phyloP scores from a whole-genome alignment of 1,140 invertebrate genomes.

The Halyomorpha halys region DNA sequence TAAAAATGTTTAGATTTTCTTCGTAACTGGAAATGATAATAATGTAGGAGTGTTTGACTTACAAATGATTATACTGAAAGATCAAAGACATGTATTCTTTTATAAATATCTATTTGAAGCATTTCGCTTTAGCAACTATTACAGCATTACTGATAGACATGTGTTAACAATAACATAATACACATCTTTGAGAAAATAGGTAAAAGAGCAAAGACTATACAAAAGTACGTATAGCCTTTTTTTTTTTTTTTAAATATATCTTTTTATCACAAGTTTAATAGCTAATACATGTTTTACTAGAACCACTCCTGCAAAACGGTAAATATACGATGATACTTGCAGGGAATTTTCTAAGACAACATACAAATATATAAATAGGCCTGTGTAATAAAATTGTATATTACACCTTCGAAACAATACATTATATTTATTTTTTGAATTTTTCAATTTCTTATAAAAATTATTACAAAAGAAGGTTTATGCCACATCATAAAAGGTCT shows the following conservation, averaged over 20 bases:
- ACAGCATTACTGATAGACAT: conserved; percentile 22
- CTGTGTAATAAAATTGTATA: conserved; percentile 20
- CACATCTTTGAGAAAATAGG: conserved; percentile 23
- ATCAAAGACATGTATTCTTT: not conserved
- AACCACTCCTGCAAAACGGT: not conserved
- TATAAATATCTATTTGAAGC: conserved; percentile 24
- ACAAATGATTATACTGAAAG: conserved; percentile 10
- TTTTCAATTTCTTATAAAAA: conserved; percentile 1
- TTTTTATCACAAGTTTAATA: conserved; percentile 21
- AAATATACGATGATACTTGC: not conserved
- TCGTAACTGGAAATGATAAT: too few species aligned
- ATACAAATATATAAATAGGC: conserved; percentile 18
- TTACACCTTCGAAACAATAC: conserved; percentile 10
- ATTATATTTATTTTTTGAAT: conserved; percentile 1
- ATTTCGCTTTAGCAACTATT: conserved; percentile 22
- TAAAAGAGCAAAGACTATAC: conserved; percentile 2
- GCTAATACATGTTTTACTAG: conserved; percentile 12
- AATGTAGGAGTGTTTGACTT: too few species aligned
- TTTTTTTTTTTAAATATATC: too few species aligned
- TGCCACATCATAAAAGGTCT: not conserved
- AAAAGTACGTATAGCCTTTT: not conserved
- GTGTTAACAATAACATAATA: conserved; percentile 21
- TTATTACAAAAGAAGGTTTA: conserved; percentile 11
- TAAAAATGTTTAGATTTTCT: too few species aligned
- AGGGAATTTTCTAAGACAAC: conserved; percentile 1